A percentile compares a stretch with the other conserved stretches of the same genome.
Conservation (phyloP, 2,113 vertebrate genomes). For the Chloebia gouldiae region DNA sequence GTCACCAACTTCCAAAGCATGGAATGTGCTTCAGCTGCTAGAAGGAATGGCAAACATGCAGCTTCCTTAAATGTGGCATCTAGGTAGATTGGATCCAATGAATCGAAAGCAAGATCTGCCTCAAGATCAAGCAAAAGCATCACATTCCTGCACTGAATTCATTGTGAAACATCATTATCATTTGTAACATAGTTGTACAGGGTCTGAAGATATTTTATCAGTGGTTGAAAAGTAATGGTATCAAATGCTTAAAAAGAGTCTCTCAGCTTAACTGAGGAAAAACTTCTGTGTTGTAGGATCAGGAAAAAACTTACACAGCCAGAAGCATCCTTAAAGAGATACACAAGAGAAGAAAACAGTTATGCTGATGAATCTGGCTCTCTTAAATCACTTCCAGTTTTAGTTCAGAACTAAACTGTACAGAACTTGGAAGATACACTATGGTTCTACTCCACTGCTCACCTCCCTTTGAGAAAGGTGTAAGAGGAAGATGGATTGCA, state of each 20-base stretch:
- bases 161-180: neutral
- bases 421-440: neutral
- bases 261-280: neutral
- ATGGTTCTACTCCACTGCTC: neutral
- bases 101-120: neutral
- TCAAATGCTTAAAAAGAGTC: neutral
- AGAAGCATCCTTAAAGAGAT: neutral
- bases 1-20: neutral
- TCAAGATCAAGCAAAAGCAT: neutral
- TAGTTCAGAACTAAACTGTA: too few relatives aligned
- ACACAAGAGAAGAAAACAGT: neutral
- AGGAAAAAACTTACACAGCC: neutral
- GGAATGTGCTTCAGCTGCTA: neutral
- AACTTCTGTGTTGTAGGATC: neutral
- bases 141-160: accelerated
- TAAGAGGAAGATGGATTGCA: neutral
- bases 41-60: neutral
- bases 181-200: neutral
- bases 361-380: neutral
- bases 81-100: neutral
- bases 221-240: neutral
- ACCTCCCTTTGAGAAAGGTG: neutral
- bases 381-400: neutral
- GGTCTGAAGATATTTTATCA: neutral
- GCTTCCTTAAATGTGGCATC: neutral